Conservation (phyloP, 2,113 vertebrate species). For the Menura novaehollandiae region DNA sequence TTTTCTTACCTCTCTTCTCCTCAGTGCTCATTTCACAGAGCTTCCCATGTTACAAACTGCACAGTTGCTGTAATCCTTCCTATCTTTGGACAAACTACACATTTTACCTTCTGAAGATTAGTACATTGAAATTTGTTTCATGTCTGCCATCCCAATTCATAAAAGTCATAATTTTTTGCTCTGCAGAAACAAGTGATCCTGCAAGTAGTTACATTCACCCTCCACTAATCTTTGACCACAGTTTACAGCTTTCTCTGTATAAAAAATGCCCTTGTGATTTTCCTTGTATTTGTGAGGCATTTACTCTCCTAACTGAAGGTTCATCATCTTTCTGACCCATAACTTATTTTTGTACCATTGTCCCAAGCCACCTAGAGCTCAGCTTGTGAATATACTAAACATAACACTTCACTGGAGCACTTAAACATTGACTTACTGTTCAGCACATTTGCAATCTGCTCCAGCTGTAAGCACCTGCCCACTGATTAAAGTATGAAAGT, state of each 20-base stretch:
- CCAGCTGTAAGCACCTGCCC: neutral
- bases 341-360: neutral
- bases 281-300: neutral
- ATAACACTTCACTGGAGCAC: neutral
- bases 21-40: neutral
- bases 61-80: neutral
- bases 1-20: neutral
- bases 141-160: neutral
- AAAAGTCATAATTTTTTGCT: neutral
- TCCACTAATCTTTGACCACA: neutral
- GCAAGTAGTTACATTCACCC: neutral
- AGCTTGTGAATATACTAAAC: neutral
- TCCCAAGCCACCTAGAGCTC: neutral
- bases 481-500: neutral
- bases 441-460: neutral
- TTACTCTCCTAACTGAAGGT: neutral
- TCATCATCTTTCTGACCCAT: neutral
- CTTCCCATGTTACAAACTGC: neutral
- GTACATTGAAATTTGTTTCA: neutral
- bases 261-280: neutral
- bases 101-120: neutral
- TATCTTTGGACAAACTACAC: neutral
- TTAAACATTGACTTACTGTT: neutral
- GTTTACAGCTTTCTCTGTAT: neutral
- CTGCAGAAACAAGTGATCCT: neutral